Evolutionary conservation across 2,888 invertebrate species (phyloP), one percentile per base, ranked within the genome.

Genomic region (Tetramorium bicarinatum): DNA sequence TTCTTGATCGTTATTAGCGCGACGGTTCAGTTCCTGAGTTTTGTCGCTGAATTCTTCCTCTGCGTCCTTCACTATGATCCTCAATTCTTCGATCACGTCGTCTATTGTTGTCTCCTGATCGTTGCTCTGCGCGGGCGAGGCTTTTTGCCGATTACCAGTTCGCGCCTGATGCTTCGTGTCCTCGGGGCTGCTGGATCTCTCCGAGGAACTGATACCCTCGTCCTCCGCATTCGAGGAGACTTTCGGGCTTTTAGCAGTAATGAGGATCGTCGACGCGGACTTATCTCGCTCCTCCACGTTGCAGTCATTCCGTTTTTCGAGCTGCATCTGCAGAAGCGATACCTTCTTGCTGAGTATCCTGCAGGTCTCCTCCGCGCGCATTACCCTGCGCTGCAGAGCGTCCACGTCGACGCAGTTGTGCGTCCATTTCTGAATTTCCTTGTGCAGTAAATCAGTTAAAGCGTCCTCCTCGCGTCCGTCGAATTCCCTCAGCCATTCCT

Each of bases 181-280:
- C 90, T 97, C 97, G 0, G 97, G 97, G 85, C 97, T 97, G 62
- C 97, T 95, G 59, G 97, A 97, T 18, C 96, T 95, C 93, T 98
- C 98, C 0, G 98, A 98, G 11, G 98, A 98, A 92, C 98, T 98
- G 89, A 98, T 98, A 8, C 98, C 98, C 95, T 98, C 98, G 92
- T 98, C 98, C 95, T 98, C 98, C 56, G 97, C 97, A 88, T 98
- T 97, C 8, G 97, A 97, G 61, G 97, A 97, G 3, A 94, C 88
- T 61, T 93, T 93, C 25, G 87, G 88, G 4, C 85, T 86, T 29
- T 91, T 91, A 13, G 80, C 41, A 3, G 82, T 71, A 13, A 79
- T 67, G 7, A 83, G 59, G 2, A 72, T 21, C 7, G 25, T 34
- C 87, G 97, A 97, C 6, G 97, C 96, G 77, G 96, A 96, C 47